Evolutionary conservation across 2,113 vertebrate genomes (phyloP), one percentile per base, ranked within the genome.

Genomic region (Platysternon megacephalum): DNA sequence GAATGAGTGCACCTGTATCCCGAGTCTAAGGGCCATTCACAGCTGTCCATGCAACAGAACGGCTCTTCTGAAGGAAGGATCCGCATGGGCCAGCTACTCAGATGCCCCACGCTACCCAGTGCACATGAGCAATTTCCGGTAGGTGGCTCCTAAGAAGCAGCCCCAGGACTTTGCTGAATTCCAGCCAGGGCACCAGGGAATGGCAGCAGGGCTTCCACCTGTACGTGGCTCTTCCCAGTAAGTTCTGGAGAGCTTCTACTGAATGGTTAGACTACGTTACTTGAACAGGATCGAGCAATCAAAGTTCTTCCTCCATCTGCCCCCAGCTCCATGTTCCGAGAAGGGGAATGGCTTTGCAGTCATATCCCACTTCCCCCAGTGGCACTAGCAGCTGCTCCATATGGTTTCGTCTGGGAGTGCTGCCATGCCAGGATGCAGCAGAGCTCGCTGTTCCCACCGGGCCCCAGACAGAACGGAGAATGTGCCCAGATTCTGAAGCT

Each of bases 381-480:
- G 21, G 16, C 10, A 24, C 35, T 13, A 16, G 51, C 51, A 28
- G 8, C 11, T 21, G 9, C 32, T 58, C 82, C 39, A 14, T 32
- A 29, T 5, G 3, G 56, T 58, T 29, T 28, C 11, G 12, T 32
- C 13, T 12, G 56, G 56, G 29, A 61, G 28, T 29, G 29, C 28
- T 2, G 14, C 32, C 61, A 17, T 8, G 16, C 14, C 61, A 65
- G 32, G 14, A 6, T 65, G 61, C 32, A 65, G 61, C 32, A 35
- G 61, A 19, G 17, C 32, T 17, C 2, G 3, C 61, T 35, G 61
- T 11, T 32, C 29, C 32, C 58, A 35, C 13, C 16, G 0, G 7
- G 35, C 24, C 39, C 39, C 6, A 29, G 2, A 0, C 0, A 3
- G 72, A 26, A 4, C 21, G 10, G 44, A 12, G 22, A 56, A 3